Evolutionary conservation across 2,113 vertebrate species (phyloP).

Genomic region (Stictonetta naevosa): DNA sequence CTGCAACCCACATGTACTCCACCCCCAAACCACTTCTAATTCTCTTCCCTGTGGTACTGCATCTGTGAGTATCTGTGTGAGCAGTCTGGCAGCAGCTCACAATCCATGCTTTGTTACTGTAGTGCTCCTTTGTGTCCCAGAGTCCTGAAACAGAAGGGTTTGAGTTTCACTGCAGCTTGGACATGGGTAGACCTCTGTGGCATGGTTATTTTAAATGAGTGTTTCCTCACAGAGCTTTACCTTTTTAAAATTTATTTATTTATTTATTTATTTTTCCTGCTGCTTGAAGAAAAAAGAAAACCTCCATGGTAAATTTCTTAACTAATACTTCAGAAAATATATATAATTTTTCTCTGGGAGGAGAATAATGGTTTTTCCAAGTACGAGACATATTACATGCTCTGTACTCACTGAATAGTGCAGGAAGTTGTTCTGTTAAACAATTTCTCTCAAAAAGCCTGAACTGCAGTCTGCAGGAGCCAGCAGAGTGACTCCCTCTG

Average conservation of each 20-base stretch:
- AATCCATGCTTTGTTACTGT: neutral
- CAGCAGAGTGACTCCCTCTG: too few species aligned
- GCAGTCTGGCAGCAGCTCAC: fast-evolving
- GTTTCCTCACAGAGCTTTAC: neutral
- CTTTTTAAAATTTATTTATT: neutral
- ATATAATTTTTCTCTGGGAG: neutral
- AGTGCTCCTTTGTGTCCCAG: fast-evolving
- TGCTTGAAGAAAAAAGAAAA: neutral
- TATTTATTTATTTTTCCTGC: fast-evolving
- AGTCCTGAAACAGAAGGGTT: neutral
- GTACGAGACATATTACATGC: neutral
- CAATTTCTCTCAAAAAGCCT: neutral
- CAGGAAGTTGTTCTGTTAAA: neutral
- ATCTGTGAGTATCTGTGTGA: neutral
- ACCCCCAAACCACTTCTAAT: neutral
- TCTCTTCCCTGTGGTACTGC: neutral
- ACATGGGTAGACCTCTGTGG: neutral
- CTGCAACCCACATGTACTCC: neutral
- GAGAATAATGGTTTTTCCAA: neutral
- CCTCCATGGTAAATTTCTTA: neutral
- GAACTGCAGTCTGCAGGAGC: neutral
- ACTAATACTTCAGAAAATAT: neutral
- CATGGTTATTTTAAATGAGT: neutral
- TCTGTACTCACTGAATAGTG: neutral
- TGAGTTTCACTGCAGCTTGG: neutral